phyloP scores from a whole-genome alignment of 2,113 vertebrate genomes.

The Picathartes gymnocephalus region DNA sequence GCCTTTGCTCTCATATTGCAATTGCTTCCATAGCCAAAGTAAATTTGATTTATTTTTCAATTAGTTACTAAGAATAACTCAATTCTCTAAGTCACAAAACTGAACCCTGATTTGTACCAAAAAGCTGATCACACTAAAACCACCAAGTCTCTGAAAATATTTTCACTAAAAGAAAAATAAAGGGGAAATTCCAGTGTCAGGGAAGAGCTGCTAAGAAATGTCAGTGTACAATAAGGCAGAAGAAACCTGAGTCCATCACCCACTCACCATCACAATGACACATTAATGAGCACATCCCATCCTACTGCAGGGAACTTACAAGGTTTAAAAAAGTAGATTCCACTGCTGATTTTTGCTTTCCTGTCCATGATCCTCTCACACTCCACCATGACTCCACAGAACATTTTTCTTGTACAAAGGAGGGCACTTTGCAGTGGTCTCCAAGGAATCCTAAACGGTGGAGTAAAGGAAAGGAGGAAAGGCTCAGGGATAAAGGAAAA shows the following conservation, averaged over 20 bases:
- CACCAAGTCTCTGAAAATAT: background rate
- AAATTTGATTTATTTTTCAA: background rate
- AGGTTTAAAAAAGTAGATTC: background rate
- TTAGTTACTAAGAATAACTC: background rate
- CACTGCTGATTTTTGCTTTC: background rate
- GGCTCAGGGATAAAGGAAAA: background rate
- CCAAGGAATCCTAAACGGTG: background rate
- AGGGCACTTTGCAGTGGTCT: background rate
- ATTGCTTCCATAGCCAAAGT: background rate
- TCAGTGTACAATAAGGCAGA: background rate
- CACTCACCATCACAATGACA: background rate
- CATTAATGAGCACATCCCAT: background rate
- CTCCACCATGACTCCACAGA: background rate
- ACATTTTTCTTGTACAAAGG: background rate
- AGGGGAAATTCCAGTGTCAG: background rate
- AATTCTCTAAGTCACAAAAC: background rate
- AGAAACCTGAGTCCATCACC: background rate
- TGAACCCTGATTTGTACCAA: background rate
- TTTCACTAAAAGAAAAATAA: background rate
- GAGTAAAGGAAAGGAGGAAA: too few relatives aligned
- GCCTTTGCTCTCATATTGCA: background rate
- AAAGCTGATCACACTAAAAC: background rate
- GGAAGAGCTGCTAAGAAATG: background rate
- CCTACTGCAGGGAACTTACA: background rate
- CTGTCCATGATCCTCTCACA: background rate